Percentiles rank a stretch among this genome's conserved stretches.
Evolutionary conservation across 2,888 invertebrate species (phyloP).

Genomic region (Onthophagus sagittarius): DNA sequence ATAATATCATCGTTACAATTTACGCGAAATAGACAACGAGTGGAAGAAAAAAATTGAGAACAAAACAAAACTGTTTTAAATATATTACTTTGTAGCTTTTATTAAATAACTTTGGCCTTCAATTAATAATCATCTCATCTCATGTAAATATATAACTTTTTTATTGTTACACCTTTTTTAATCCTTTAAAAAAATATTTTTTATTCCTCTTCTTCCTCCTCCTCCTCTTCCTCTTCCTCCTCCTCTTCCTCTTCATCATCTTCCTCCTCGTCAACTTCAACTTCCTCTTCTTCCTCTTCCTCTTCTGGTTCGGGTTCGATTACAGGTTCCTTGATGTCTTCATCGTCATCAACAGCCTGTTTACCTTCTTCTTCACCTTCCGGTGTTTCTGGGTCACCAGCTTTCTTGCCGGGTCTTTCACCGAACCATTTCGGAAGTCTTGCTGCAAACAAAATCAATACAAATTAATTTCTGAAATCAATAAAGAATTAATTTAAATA

Average conservation of each 20-base stretch:
- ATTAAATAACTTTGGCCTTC: no score
- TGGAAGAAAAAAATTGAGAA: slow-evolving; percentile 5
- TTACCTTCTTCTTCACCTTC: slow-evolving; percentile 88
- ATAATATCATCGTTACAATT: background rate
- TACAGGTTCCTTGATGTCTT: slow-evolving; percentile 55
- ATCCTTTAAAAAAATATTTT: no score
- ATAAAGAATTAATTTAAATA: no score
- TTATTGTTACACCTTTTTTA: no score
- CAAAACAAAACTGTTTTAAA: background rate
- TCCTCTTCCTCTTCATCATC: slow-evolving; percentile 72
- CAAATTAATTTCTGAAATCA: background rate
- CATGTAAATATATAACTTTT: no score
- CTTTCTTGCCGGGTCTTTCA: slow-evolving; percentile 89
- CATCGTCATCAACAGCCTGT: slow-evolving; percentile 68
- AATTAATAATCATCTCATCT: no score
- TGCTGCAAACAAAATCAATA: slow-evolving; percentile 55
- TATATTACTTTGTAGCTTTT: background rate
- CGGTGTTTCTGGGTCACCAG: slow-evolving; percentile 83
- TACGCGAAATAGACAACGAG: background rate
- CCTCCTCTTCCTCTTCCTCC: slow-evolving; percentile 62
- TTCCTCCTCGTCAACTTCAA: slow-evolving; percentile 71
- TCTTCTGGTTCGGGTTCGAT: slow-evolving; percentile 70
- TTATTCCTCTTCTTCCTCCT: slow-evolving; percentile 49
- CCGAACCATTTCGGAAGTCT: slow-evolving; percentile 95
- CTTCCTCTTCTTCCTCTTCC: slow-evolving; percentile 68